phyloP scores from a whole-genome alignment of 2,113 vertebrate genomes.

The Dermatemys mawii region DNA sequence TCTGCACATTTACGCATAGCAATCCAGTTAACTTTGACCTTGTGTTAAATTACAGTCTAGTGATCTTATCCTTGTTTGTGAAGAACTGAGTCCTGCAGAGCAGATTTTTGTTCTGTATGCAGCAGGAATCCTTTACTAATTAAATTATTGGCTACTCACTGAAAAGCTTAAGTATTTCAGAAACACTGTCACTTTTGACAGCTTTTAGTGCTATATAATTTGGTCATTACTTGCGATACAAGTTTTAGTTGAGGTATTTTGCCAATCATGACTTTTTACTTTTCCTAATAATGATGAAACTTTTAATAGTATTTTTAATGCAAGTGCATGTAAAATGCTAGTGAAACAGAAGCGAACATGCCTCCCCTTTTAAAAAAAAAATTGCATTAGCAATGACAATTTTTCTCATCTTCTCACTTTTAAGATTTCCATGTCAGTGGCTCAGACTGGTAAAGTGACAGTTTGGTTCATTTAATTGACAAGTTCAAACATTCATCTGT shows the following conservation, averaged over 20 bases:
- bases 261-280: not conserved
- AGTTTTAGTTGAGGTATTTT: not conserved
- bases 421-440: not conserved
- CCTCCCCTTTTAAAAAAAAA: not conserved
- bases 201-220: not conserved
- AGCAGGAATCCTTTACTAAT: not conserved
- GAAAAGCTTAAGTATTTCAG: not conserved
- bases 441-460: fast-evolving
- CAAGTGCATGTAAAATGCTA: fast-evolving
- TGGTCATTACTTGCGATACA: not conserved
- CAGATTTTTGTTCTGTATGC: not conserved
- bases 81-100: not conserved
- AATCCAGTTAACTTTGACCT: not conserved
- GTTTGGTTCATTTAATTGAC: not conserved
- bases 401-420: not conserved
- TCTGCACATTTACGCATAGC: fast-evolving
- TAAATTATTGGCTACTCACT: not conserved
- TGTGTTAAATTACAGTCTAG: not conserved
- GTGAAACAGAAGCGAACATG: fast-evolving
- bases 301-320: fast-evolving
- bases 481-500: not conserved
- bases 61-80: not conserved
- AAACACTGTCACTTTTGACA: not conserved
- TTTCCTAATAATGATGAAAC: not conserved
- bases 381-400: not conserved